Base-by-base conservation (phyloP, 2,888 invertebrate species). In the Diabrotica balteata region DNA sequence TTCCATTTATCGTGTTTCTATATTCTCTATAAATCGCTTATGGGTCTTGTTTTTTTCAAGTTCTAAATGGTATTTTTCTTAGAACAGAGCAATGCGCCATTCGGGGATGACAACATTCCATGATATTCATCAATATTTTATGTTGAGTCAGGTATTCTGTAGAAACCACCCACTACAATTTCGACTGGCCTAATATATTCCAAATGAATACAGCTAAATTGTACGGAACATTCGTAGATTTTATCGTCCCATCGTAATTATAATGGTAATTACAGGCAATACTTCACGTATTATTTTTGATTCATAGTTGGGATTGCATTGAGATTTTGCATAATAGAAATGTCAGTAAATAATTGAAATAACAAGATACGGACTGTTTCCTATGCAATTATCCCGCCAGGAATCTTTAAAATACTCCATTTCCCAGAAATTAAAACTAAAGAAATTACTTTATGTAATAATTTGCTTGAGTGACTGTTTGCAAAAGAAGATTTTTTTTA, bases 201-300 rank as follows among this genome's bases (percentile, higher is more conserved):
- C 46, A 66, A 71, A 70, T 70, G 61, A 70, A 70, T 60, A 63
- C 51, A 50, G 61, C 68, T 68, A 68, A 68, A 70, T 72, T 68
- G 64, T 68, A 68, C 67, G 53, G 63, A 68, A 67, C 69, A 68
- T 65, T 69, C 67, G 32, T 62, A 72, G 70, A 71, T 74, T 68
- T 69, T 69, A 72, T 73, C 70, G 67, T 61, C 62, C 17, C 46
- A n/a, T 51, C 55, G 58, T 63, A 71, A 69, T 69, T 67, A 69
- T 71, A 60, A 67, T 65, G 63, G 63, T 69, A 69, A 69, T 71
- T 67, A 67, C 50, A 54, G 66, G 63, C 66, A 71, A 66, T 71
- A 64, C 61, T 61, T 58, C 45, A 22, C 52, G 46, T 63, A 63
- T 64, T 64, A 64, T 58, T 65, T 66, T 64, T 64, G 64, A 64